phyloP scores from a whole-genome alignment of 2,113 vertebrate genomes.

The Drymodes brunneopygia region DNA sequence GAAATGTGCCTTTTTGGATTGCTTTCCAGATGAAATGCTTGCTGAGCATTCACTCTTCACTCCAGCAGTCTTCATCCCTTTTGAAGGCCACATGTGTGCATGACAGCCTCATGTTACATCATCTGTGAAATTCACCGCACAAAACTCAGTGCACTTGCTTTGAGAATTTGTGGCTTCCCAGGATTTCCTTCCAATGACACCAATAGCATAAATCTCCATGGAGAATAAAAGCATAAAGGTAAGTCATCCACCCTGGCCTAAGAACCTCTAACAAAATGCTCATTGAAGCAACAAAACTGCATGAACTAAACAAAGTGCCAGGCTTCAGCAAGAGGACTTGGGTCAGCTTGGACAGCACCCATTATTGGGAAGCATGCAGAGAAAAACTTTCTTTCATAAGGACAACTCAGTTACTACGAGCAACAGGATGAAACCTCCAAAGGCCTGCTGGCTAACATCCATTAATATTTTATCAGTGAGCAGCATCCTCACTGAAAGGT shows the following conservation, averaged over 20 bases:
- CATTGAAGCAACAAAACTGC: not conserved
- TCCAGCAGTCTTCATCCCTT: not conserved
- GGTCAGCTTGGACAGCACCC: not conserved
- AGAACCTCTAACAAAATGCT: not conserved
- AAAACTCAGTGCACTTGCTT: not conserved
- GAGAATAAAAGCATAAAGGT: not conserved
- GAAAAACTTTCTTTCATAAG: not conserved
- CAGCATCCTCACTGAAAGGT: not conserved
- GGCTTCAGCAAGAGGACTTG: not conserved
- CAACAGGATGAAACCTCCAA: not conserved
- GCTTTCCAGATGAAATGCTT: not conserved
- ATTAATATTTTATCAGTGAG: not conserved
- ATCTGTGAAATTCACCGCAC: not conserved
- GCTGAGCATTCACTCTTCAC: not conserved
- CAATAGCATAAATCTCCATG: not conserved
- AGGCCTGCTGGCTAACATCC: not conserved
- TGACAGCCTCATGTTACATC: not conserved
- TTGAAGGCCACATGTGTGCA: not conserved
- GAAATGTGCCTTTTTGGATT: not conserved
- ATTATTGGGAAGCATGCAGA: not conserved
- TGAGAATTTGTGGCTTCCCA: not conserved
- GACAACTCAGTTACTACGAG: not conserved
- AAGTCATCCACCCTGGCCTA: not conserved
- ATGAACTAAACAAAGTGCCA: not conserved
- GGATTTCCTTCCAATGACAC: not conserved